These are phyloP conservation scores for Leptocoma aspasia DNA, from an alignment of 2,113 vertebrate species.

Conservation along the genomic window DNA sequence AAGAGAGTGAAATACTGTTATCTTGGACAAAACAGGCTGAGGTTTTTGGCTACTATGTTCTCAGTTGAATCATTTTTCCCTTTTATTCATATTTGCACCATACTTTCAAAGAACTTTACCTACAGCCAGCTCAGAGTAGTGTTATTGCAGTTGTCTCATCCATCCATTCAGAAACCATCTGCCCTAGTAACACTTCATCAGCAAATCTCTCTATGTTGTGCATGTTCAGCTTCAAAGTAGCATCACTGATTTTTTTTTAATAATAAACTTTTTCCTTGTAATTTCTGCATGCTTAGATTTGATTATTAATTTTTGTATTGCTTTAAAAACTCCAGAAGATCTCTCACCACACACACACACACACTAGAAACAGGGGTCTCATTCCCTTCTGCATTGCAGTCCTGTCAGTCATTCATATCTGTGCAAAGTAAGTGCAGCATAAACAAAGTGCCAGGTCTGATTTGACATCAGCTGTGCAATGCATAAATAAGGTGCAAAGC, in stretches of 20 bases:
- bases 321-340: not conserved
- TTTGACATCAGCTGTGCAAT: conserved; percentile 24
- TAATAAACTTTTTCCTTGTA: not conserved
- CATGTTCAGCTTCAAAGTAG: conserved; percentile 1
- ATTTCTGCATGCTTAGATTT: not conserved
- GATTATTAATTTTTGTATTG: conserved; percentile 1
- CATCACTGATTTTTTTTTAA: not conserved
- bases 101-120: not conserved
- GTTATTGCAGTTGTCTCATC: not conserved
- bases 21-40: not conserved
- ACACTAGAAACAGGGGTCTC: not conserved
- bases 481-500: conserved; percentile 35
- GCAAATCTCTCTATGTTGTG: not conserved
- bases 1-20: not conserved
- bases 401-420: not conserved
- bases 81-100: not conserved
- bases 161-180: not conserved
- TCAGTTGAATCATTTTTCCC: not conserved
- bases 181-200: not conserved
- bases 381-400: conserved; percentile 27
- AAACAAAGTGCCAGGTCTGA: conserved; percentile 36
- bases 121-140: not conserved
- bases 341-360: not conserved
- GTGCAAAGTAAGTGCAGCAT: conserved; percentile 21
- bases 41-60: not conserved